A percentile compares a stretch with the other conserved stretches of the same genome.
Conservation (phyloP, 2,888 invertebrate genomes). For the Cryptophagus acutangulus region DNA sequence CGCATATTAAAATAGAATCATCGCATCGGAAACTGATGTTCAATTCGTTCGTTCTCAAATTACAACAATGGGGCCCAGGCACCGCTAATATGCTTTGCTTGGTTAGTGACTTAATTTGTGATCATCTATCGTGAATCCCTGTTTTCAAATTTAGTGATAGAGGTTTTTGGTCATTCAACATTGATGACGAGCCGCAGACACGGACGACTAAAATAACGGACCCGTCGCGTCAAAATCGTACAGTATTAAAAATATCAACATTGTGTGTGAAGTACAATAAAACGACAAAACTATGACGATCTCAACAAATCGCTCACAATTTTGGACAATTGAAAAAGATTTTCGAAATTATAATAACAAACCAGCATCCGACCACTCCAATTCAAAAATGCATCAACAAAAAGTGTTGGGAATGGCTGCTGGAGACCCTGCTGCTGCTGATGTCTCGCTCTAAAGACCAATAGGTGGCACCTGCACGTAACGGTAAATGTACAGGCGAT, state of each 20-base stretch:
- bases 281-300: slow-evolving; percentile 40
- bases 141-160: slow-evolving; percentile 42
- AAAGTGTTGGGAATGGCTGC: slow-evolving; percentile 47
- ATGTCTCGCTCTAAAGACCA: slow-evolving; percentile 57
- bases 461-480: slow-evolving; percentile 92
- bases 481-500: slow-evolving; percentile 98
- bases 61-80: slow-evolving; percentile 48
- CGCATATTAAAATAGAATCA: slow-evolving; percentile 50
- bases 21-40: slow-evolving; percentile 42
- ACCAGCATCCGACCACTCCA: slow-evolving; percentile 45
- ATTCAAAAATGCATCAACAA: slow-evolving; percentile 49
- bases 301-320: slow-evolving; percentile 33
- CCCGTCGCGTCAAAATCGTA: slow-evolving; percentile 42
- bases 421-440: slow-evolving; percentile 42
- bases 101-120: slow-evolving; percentile 40
- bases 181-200: slow-evolving; percentile 13
- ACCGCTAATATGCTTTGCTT: slow-evolving; percentile 30
- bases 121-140: slow-evolving; percentile 44
- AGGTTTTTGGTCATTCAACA: slow-evolving; percentile 46
- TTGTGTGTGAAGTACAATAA: slow-evolving; percentile 40
- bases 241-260: slow-evolving; percentile 49
- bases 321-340: slow-evolving; percentile 31
- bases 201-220: slow-evolving; percentile 21
- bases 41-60: slow-evolving; percentile 40
- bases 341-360: slow-evolving; percentile 30